Conservation (phyloP, 2,113 vertebrate species). For the human (Homo sapiens) region GRCh38 chr7:134384001-134384500, state of each 20-base stretch:
- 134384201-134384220: neutral
- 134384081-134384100: neutral
- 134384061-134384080: neutral
- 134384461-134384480: neutral
- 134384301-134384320: neutral
- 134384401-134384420: conserved; percentile 3
- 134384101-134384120: neutral
- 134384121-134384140: neutral
- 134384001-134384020: neutral
- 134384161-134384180: neutral
- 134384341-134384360: neutral
- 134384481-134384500: neutral
- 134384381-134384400: neutral
- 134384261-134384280: neutral
- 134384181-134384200: neutral
- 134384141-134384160: neutral
- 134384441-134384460: neutral
- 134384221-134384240: neutral
- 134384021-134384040: neutral
- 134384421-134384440: neutral
- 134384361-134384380: neutral
- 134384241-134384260: neutral
- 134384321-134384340: neutral
- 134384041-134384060: neutral
- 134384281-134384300: neutral